These are phyloP conservation scores for Oscheius sp. DNA, from an alignment of 2,888 invertebrate species.

Conservation along the genomic window DNA sequence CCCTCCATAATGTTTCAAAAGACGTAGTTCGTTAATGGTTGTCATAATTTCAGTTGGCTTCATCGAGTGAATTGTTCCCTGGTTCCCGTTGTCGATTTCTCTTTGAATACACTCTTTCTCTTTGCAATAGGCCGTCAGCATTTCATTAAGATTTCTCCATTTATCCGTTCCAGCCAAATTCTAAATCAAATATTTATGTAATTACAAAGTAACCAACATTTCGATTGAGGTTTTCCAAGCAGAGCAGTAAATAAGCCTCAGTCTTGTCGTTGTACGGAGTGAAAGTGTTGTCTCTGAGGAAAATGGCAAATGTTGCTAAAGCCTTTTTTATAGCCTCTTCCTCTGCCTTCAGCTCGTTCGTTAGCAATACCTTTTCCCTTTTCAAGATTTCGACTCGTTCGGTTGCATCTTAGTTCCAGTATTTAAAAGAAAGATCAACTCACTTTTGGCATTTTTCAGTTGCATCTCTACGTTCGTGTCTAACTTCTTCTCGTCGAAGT, in stretches of 20 bases:
- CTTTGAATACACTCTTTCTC: neutral
- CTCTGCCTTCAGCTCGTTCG: neutral
- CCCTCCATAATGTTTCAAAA: neutral
- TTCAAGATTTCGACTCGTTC: neutral
- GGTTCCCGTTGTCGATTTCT: neutral
- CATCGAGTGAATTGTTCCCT: neutral
- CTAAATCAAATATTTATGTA: too few relatives aligned
- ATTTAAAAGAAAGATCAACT: neutral
- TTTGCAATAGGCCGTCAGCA: neutral
- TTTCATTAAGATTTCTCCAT: too few relatives aligned
- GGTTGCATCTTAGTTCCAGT: neutral
- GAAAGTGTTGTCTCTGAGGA: neutral
- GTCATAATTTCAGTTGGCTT: neutral
- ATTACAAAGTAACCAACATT: neutral
- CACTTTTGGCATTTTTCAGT: neutral
- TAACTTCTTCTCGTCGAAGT: neutral
- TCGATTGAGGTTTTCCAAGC: neutral
- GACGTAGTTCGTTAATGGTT: neutral
- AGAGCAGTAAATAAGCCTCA: neutral
- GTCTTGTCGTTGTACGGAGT: neutral
- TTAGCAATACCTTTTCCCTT: neutral
- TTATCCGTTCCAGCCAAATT: too few relatives aligned
- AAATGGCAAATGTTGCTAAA: neutral
- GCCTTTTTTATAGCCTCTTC: neutral
- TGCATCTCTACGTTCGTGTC: neutral